Evolutionary conservation across 2,797 vertebrate genomes (phyloP).

Genomic region (Hylomyscus alleni): DNA sequence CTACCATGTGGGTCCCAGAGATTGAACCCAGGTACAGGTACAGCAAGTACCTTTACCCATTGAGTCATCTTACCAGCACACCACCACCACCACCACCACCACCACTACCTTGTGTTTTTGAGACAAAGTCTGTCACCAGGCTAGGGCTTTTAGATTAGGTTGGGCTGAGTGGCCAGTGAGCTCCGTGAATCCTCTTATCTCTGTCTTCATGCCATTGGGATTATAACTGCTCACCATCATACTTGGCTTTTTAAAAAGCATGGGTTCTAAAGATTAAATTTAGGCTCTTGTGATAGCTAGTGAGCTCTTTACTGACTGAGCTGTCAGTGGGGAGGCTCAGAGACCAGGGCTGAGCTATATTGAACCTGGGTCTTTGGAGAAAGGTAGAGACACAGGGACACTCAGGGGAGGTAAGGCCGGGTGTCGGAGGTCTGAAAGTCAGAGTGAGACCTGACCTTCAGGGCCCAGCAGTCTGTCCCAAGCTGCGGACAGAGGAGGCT

Average conservation of each 20-base stretch:
- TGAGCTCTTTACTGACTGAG: neutral
- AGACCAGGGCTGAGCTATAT: neutral
- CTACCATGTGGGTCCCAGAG: neutral
- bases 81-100: neutral
- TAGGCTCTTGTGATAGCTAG: neutral
- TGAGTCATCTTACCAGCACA: neutral
- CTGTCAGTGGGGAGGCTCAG: neutral
- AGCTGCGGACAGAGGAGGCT: neutral
- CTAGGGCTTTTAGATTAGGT: neutral
- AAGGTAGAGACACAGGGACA: neutral
- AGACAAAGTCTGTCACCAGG: neutral
- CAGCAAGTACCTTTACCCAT: neutral
- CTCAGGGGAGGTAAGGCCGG: neutral
- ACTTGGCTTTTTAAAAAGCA: neutral
- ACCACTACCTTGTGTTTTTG: neutral
- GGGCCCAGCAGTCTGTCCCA: neutral
- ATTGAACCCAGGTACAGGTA: neutral
- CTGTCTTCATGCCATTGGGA: neutral
- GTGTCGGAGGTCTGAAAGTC: neutral
- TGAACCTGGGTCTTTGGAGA: neutral
- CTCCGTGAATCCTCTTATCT: neutral
- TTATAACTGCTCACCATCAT: neutral
- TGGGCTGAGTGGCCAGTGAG: neutral
- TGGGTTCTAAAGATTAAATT: neutral
- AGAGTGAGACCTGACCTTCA: fast-evolving